These are phyloP conservation scores for Malurus leucopterus DNA, from an alignment of 2,797 vertebrate genomes.

Conservation along the genomic window DNA sequence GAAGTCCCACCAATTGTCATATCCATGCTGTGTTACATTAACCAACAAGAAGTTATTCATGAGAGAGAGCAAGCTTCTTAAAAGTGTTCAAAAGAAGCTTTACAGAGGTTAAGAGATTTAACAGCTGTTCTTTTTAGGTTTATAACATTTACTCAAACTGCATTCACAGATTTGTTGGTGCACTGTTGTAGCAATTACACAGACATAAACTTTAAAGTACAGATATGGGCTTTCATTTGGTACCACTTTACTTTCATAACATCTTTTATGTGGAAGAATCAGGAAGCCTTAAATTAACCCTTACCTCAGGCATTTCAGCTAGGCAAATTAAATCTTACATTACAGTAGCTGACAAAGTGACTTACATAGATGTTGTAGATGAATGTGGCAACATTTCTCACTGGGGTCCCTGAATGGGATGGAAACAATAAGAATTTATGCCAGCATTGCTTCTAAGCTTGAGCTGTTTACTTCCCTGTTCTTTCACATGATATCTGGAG, in stretches of 20 bases:
- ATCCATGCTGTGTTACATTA: not conserved
- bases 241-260: not conserved
- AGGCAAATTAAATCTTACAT: not conserved
- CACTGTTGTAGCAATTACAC: not conserved
- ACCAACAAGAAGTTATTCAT: conserved; percentile 5
- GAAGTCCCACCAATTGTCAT: not conserved
- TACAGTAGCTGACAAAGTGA: not conserved
- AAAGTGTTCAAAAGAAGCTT: conserved; percentile 49
- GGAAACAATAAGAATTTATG: not conserved
- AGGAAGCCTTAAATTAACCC: not conserved
- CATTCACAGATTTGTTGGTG: conserved; percentile 48
- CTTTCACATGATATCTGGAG: not conserved
- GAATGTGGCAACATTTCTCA: not conserved
- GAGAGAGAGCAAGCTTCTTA: conserved; percentile 49
- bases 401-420: not conserved
- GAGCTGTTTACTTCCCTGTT: not conserved
- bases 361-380: not conserved
- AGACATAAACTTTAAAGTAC: conserved; percentile 6
- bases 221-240: conserved; percentile 20
- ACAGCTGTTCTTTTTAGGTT: conserved; percentile 62
- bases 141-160: conserved; percentile 45
- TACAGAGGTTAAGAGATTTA: conserved; percentile 62
- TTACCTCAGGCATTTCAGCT: not conserved
- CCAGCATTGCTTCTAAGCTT: not conserved
- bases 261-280: not conserved